A percentile compares a stretch with the other conserved stretches of the same genome.
Evolutionary conservation across 2,797 vertebrate genomes (phyloP).

Genomic region (Fratercula arctica): DNA sequence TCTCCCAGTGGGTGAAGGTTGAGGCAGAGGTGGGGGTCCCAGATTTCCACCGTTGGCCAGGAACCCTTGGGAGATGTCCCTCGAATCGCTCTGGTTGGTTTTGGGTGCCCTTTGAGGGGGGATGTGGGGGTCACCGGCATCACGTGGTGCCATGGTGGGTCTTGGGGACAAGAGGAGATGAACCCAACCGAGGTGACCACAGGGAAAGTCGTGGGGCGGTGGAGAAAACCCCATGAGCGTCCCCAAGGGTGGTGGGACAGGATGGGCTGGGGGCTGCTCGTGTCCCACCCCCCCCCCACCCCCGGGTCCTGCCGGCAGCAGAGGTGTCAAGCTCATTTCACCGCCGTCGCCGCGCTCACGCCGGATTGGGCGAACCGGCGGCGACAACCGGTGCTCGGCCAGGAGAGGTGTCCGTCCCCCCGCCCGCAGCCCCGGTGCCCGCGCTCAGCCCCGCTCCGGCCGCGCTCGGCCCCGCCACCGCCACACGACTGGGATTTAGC

Average conservation of each 20-base stretch:
- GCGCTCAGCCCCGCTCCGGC: neutral
- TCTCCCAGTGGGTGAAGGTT: rapidly evolving
- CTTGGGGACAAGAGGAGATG: neutral
- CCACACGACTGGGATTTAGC: no score
- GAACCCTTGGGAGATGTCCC: neutral
- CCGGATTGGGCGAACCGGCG: no score
- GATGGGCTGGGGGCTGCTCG: neutral
- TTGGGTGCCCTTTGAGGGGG: rapidly evolving
- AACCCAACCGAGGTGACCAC: neutral
- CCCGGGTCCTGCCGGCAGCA: neutral
- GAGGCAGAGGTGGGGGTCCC: neutral
- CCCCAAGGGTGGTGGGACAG: rapidly evolving
- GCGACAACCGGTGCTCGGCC: rapidly evolving
- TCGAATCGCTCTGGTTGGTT: rapidly evolving
- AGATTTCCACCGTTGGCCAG: neutral
- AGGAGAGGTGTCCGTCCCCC: neutral
- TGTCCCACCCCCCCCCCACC: no score
- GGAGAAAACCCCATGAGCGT: rapidly evolving
- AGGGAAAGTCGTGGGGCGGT: neutral
- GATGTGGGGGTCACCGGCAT: rapidly evolving
- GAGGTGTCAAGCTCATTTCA: neutral
- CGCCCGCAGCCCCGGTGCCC: neutral
- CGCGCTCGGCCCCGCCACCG: neutral
- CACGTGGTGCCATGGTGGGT: neutral
- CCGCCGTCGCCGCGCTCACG: rapidly evolving